Conservation (phyloP, 2,113 vertebrate genomes). For the Urocitellus parryii region DNA sequence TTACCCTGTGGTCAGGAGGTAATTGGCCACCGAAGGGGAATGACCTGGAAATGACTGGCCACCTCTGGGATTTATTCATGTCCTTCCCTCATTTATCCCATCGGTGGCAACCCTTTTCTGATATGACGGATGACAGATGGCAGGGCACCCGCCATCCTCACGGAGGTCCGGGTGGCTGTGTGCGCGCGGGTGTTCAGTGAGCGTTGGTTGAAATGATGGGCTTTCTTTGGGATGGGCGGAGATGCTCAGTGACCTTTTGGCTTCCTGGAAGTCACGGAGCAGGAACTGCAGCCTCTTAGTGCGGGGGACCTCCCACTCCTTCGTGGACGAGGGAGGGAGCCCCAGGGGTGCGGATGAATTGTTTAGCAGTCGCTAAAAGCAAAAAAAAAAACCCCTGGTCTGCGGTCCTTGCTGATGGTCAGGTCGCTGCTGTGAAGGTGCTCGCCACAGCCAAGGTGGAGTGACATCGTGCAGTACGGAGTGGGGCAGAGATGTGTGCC, state of each 20-base stretch:
- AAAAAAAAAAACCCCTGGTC: neutral
- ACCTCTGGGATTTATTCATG: slow-evolving; percentile 32
- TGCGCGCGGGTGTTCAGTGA: neutral
- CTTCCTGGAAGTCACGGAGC: neutral
- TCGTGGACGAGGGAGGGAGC: neutral
- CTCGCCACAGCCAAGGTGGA: neutral
- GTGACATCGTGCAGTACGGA: neutral
- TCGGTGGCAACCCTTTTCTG: neutral
- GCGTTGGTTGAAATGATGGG: neutral
- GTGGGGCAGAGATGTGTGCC: neutral
- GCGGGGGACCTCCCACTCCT: neutral
- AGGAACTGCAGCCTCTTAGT: neutral
- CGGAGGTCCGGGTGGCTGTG: neutral
- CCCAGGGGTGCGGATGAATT: neutral
- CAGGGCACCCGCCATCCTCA: neutral
- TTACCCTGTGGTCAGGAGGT: slow-evolving; percentile 48
- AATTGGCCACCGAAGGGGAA: neutral
- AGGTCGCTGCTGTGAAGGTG: neutral
- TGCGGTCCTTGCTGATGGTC: neutral
- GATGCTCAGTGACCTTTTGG: neutral
- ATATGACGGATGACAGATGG: slow-evolving; percentile 23
- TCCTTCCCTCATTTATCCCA: neutral
- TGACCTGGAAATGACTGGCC: slow-evolving; percentile 5
- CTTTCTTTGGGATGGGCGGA: neutral
- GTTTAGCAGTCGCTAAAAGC: neutral